Conservation (phyloP, 2,113 vertebrate species). For the Myiopsitta monachus region DNA sequence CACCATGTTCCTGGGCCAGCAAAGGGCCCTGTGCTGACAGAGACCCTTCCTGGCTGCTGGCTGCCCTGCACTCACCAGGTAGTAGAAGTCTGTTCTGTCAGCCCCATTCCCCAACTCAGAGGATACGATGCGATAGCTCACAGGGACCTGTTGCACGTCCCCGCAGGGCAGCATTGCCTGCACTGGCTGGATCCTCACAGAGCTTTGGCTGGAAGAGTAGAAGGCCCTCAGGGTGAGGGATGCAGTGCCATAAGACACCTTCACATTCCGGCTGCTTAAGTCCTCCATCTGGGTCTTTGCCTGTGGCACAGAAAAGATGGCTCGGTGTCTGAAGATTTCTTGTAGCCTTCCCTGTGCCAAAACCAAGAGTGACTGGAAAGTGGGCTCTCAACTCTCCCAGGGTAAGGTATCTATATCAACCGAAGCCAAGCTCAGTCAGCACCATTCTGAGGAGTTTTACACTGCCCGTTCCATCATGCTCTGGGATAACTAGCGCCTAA, state of each 20-base stretch:
- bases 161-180: neutral
- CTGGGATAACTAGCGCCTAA: neutral
- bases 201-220: slow-evolving; percentile 48
- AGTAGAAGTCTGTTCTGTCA: neutral
- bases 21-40: neutral
- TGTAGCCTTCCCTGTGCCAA: neutral
- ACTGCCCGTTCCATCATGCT: fast-evolving
- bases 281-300: neutral
- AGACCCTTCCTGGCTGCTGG: fast-evolving
- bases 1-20: neutral
- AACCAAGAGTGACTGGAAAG: neutral
- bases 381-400: neutral
- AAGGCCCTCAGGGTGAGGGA: neutral
- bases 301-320: slow-evolving; percentile 6
- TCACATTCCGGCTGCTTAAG: fast-evolving
- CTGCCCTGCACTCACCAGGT: slow-evolving; percentile 34
- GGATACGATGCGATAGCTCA: neutral
- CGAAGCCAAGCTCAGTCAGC: neutral
- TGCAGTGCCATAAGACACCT: neutral
- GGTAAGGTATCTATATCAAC: neutral
- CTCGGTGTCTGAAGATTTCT: neutral
- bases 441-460: neutral
- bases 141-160: neutral
- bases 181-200: slow-evolving; percentile 15
- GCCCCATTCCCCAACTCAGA: neutral